Base-by-base conservation (phyloP, 2,113 vertebrate genomes). In the Pterocles gutturalis region DNA sequence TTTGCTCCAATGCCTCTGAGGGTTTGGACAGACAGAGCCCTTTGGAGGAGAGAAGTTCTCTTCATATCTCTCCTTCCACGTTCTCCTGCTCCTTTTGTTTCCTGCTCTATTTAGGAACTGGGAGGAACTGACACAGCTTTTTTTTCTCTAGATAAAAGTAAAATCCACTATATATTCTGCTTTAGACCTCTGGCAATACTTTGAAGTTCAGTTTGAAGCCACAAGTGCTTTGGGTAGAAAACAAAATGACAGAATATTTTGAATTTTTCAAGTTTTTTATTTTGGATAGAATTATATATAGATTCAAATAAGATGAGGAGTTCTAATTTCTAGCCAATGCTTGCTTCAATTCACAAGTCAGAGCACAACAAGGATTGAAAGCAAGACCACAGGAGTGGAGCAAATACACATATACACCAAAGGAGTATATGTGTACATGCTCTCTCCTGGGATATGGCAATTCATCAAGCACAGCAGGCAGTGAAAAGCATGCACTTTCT, bases 21-120 rank as follows among this genome's bases (percentile, higher is more conserved):
- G 8, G 7, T 34, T 72, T 2, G 1, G 17, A 38, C 2, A 31
- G 10, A 9, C 2, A 5, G 48, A 81, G 13, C 14, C n/a, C 18
- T 90, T 62, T 61, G 25, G 61, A 66, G 9, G 10, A 76, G 2
- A n/a, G 13, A 21, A 8, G 8, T 28, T 88, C 34, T 91, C 34
- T 72, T 81, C 34, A 51, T 28, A 17, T 26, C 17, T 46, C 13
- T 73, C 62, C 7, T 72, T 92, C 31, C 9, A 70, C 25, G 29
- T 90, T 66, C 62, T 54, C 26, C 26, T 38, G 19, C 7, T 93
- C 11, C 18, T 87, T 93, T 67, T 64, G 1, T 20, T 70, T 78
- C 21, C 26, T 75, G 8, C 19, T 34, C 20, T 81, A 1, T 64
- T 75, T 84, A 29, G 73, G 51, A 87, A 8, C 25, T 83, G 19